Conservation (phyloP, 2,888 invertebrate genomes). For the Rhagophthalmus giganteus region DNA sequence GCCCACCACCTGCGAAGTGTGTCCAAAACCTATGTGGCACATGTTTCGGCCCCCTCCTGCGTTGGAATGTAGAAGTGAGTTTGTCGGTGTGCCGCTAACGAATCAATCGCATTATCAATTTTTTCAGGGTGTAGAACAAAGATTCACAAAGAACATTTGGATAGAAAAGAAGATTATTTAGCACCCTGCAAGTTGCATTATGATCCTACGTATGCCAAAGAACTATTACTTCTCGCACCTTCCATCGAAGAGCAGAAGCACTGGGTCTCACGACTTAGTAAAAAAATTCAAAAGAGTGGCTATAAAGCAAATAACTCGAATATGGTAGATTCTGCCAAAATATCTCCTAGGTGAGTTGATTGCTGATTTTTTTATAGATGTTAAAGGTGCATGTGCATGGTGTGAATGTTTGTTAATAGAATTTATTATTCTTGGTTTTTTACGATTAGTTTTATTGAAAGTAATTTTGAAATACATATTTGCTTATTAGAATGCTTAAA, state of each 20-base stretch:
- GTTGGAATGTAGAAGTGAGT: constrained; percentile 90
- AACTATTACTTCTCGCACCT: constrained; percentile 86
- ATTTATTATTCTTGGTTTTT: constrained; percentile 11
- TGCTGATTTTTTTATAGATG: constrained; percentile 3
- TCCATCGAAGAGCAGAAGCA: constrained; percentile 85
- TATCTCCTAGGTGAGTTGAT: constrained; percentile 72
- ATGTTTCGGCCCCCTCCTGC: constrained; percentile 98
- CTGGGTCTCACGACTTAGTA: constrained; percentile 90
- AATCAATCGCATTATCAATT: too few species aligned
- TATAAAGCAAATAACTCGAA: constrained; percentile 80
- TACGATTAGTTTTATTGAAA: neutral
- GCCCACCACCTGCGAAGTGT: constrained; percentile 97
- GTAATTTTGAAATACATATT: too few species aligned
- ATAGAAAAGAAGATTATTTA: constrained; percentile 79
- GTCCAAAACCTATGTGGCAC: constrained; percentile 95
- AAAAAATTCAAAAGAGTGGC: constrained; percentile 90
- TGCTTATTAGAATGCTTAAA: neutral
- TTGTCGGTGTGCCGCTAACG: too few species aligned
- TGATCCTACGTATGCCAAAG: constrained; percentile 91
- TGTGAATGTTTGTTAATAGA: constrained; percentile 10
- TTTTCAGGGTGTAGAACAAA: constrained; percentile 97
- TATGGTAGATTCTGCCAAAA: constrained; percentile 66
- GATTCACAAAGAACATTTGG: constrained; percentile 96
- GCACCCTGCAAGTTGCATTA: constrained; percentile 96
- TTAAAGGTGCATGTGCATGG: constrained; percentile 21